These are phyloP conservation scores for Phocoena phocoena DNA, from an alignment of 2,113 vertebrate species.

Conservation along the genomic window DNA sequence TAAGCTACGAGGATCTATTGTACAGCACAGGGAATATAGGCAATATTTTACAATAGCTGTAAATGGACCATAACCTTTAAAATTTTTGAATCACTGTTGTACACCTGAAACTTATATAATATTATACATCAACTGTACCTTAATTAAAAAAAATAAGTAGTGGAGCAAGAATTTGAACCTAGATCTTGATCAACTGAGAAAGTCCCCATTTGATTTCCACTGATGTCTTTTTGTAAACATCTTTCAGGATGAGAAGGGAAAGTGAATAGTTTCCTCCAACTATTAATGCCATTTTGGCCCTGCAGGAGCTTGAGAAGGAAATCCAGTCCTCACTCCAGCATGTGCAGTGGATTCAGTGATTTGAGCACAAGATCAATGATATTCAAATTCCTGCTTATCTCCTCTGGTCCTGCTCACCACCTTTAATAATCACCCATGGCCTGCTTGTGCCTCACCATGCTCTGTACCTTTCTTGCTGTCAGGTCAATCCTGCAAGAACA, in stretches of 20 bases:
- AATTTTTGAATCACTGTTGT: too few species aligned
- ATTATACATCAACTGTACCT: too few species aligned
- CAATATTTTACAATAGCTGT: too few species aligned
- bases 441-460: neutral
- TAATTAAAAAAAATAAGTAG: too few species aligned
- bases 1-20: too few species aligned
- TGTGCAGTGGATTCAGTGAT: neutral
- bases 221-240: neutral
- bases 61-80: too few species aligned
- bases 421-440: too few species aligned
- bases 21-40: too few species aligned
- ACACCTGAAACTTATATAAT: too few species aligned
- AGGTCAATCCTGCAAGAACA: neutral
- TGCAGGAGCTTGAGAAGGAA: neutral
- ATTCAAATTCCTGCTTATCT: neutral
- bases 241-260: neutral
- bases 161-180: neutral
- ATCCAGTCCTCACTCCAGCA: neutral
- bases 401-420: neutral
- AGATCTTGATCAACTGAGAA: neutral
- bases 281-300: neutral
- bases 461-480: neutral
- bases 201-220: neutral
- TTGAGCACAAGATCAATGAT: neutral
- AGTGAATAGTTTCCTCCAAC: neutral